phyloP scores from a whole-genome alignment of 2,888 invertebrate species.

The Epicampocera succincta region DNA sequence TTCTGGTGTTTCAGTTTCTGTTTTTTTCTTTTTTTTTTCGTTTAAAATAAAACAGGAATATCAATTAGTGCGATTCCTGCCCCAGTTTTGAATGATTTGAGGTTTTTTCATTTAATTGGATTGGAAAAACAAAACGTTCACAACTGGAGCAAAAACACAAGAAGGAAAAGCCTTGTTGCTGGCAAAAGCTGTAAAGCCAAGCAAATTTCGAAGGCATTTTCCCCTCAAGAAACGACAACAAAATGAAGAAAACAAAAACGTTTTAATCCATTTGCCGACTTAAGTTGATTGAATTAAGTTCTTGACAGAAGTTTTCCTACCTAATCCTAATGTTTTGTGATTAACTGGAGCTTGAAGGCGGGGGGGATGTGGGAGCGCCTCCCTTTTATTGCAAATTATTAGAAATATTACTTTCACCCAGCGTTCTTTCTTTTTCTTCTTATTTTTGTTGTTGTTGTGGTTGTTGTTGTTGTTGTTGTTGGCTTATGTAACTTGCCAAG shows the following conservation, averaged over 20 bases:
- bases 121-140: background rate
- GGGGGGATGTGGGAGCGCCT: conserved; percentile 14
- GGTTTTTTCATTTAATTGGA: background rate
- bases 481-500: conserved; percentile 52
- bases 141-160: too few relatives aligned
- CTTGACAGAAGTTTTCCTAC: background rate
- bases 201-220: conserved; percentile 25
- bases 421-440: background rate
- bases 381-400: conserved; percentile 25
- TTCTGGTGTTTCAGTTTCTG: background rate
- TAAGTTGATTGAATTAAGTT: background rate
- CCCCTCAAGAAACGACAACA: background rate
- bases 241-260: too few relatives aligned
- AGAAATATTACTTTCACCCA: conserved; percentile 16
- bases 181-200: background rate
- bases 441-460: too few relatives aligned
- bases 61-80: conserved; percentile 11
- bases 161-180: background rate
- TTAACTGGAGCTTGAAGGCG: background rate
- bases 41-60: background rate
- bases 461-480: too few relatives aligned
- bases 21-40: background rate
- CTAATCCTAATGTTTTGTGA: background rate
- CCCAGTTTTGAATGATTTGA: conserved; percentile 12
- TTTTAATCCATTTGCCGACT: too few relatives aligned